These are phyloP conservation scores for Hylaea fasciaria DNA, from an alignment of 2,888 invertebrate genomes.

Conservation along the genomic window DNA sequence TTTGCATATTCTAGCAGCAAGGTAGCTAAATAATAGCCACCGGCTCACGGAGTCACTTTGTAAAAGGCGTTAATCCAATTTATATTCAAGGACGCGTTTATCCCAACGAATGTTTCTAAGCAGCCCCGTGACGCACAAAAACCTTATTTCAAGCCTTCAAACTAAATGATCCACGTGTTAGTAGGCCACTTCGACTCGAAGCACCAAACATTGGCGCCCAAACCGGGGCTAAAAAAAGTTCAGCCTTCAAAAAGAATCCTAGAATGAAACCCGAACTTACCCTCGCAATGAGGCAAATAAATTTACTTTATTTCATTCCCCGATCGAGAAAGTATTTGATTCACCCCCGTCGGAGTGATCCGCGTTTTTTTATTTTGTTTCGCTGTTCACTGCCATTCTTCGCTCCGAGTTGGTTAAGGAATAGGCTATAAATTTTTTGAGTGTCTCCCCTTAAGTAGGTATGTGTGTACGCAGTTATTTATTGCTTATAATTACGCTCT, in stretches of 20 bases:
- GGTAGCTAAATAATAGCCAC: too few species aligned
- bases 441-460: constrained; percentile 63
- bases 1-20: too few species aligned
- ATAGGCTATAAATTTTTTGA: constrained; percentile 74
- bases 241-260: constrained; percentile 38
- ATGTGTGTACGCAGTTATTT: constrained; percentile 69
- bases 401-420: constrained; percentile 65
- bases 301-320: constrained; percentile 56
- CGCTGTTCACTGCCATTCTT: constrained; percentile 53
- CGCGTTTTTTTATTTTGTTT: constrained; percentile 62
- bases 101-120: too few species aligned
- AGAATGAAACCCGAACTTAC: constrained; percentile 62
- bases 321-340: constrained; percentile 69
- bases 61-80: too few species aligned
- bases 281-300: constrained; percentile 63
- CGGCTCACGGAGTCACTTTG: too few species aligned
- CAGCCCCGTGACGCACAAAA: too few species aligned
- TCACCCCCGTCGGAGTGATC: constrained; percentile 74
- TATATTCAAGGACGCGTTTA: too few species aligned
- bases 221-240: constrained; percentile 40
- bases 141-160: too few species aligned
- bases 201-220: constrained; percentile 46
- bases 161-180: too few species aligned
- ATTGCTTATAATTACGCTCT: constrained; percentile 55
- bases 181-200: not conserved